Conservation (phyloP, 2,797 vertebrate genomes). For the Mallotus villosus region DNA sequence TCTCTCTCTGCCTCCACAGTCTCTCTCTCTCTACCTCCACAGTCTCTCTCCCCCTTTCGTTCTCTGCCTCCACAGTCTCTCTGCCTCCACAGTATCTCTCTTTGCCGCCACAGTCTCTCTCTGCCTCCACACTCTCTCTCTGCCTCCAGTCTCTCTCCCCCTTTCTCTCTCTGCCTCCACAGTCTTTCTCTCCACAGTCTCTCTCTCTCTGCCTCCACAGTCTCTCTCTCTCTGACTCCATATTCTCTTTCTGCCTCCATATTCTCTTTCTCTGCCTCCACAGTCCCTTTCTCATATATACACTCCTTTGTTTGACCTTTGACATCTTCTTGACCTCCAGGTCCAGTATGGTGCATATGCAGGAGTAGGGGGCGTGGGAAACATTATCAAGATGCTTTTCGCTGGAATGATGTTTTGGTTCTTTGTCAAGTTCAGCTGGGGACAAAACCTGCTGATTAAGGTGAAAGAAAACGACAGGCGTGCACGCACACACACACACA, state of each 20-base stretch:
- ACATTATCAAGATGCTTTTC: conserved; percentile 75
- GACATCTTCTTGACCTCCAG: conserved; percentile 43
- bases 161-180: no score
- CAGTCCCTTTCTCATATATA: background rate
- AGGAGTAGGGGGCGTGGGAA: conserved; percentile 69
- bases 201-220: no score
- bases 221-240: no score
- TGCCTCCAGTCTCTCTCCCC: no score
- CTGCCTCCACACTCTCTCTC: no score
- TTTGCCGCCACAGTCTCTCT: no score
- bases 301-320: background rate
- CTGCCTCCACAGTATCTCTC: no score
- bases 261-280: no score
- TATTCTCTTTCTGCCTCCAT: no score
- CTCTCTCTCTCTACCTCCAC: background rate
- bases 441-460: conserved; percentile 63
- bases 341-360: conserved; percentile 75
- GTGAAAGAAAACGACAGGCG: background rate
- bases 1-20: background rate
- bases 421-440: conserved; percentile 74
- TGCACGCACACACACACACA: background rate
- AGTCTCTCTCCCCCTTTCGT: no score
- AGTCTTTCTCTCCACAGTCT: no score
- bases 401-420: conserved; percentile 77
- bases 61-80: no score